Evolutionary conservation across 2,113 vertebrate species (phyloP), one percentile per base, ranked within the genome.

Genomic region (Atrichornis clamosus): DNA sequence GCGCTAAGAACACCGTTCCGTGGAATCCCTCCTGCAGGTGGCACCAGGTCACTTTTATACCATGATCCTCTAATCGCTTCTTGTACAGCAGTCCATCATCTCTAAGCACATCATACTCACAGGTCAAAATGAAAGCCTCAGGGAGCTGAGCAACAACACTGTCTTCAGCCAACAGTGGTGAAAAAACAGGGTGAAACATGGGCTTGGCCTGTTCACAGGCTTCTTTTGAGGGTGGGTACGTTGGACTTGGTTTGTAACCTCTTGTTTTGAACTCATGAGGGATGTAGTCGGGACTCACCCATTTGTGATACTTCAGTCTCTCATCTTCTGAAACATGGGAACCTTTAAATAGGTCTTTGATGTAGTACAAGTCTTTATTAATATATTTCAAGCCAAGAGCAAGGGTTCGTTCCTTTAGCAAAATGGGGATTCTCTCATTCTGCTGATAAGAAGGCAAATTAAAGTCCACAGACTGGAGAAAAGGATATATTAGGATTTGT

Each of bases 61-160:
- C 97, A 2, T 97, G 92, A 58, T 98, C 98, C 86, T 98, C 97
- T 68, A 98, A 95, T 13, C 97, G 79, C 80, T 98, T 99, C 90
- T 97, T 98, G 84, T 98, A 99, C 30, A 98, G 96, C 56, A 99
- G 86, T 44, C 98, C 97, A 11, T 99, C 98, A 50, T 99, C 98
- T 42, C 98, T 97, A 59, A 99, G 95, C 58, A 98, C 96, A 27
- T 99, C 99, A 11, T 96, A 97, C 65, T 98, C 98, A 49, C 96
- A 97, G 52, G 94, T 97, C 87, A 97, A 76, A 76, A 98, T 28
- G 72, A 97, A 95, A 30, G 92, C 7, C 97, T 98, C 94, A 7
- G 98, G 97, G 95, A 98, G 64, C 76, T 41, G 74, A 79, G 92
- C 55, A 2, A 97, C 50, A 42, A 69, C 52, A 6, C 55, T 62